Base-by-base conservation (phyloP, 2,888 invertebrate species). In the Hesperia comma region DNA sequence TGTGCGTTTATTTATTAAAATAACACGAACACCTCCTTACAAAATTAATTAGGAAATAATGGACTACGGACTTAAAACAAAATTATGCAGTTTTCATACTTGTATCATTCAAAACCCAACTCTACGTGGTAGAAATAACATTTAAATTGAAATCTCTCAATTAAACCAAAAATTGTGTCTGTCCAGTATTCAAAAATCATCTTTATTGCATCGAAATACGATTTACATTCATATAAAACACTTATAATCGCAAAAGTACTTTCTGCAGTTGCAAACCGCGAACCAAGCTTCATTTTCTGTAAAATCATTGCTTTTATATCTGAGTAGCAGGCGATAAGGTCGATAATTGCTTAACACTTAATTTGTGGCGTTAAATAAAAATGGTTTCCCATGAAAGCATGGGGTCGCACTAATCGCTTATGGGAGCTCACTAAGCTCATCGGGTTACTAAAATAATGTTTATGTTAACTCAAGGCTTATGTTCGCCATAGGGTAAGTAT, bases 361-460 rank as follows among this genome's bases (percentile, higher is more conserved):
- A 56, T 49, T 19, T 10, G 6, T 49, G 6, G 12, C 46, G 0
- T 6, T 37, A 54, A 54, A 2, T 66, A 60, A 60, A 19, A 60
- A 61, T 60, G 54, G 56, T 58, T 67, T 67, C 61, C 66, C 63
- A 70, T 74, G 74, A 75, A 72, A 72, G 79, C 76, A 71, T 71
- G 77, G 84, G 86, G 85, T 74, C 74, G 66, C 71, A 75, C 79
- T 89, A 89, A 90, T 90, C 89, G 84, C 78, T 79, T 81, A 85
- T 87, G 88, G 85, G 88, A 86, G 84, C 80, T 80, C 74, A 75
- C 78, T 87, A 84, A 88, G 88, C 88, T 91, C 84, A 90, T 91
- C 90, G 86, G 81, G 84, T 92, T 91, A 92, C 92, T 90, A 86
- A 82, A 91, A 92, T 90, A 91, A 92, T 91, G 91, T 92, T 92